phyloP scores from a whole-genome alignment of 2,888 invertebrate species.

The Psylliodes chrysocephalus region DNA sequence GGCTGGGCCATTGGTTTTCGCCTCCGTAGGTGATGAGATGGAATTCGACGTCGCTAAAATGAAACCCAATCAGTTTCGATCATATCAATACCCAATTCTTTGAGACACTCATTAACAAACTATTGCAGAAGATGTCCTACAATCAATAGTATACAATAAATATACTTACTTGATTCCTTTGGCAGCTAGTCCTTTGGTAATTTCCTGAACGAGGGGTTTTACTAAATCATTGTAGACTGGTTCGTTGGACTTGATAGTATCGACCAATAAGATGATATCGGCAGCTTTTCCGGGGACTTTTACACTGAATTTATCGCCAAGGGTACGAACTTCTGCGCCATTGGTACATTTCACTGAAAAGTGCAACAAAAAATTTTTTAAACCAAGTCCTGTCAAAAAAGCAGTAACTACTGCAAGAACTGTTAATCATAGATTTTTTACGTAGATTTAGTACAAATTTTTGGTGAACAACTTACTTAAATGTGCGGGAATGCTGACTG shows the following conservation, averaged over 20 bases:
- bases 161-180: constrained; percentile 72
- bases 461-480: constrained; percentile 72
- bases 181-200: constrained; percentile 70
- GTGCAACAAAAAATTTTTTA: neutral
- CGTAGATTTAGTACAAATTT: too few species aligned
- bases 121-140: neutral
- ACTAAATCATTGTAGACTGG: constrained; percentile 72
- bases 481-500: constrained; percentile 71
- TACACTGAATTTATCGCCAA: constrained; percentile 74
- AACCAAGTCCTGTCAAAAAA: too few species aligned
- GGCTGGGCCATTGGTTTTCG: constrained; percentile 67
- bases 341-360: constrained; percentile 61
- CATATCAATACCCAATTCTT: too few species aligned
- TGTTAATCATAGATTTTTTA: too few species aligned
- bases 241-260: constrained; percentile 72
- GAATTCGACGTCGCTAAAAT: constrained; percentile 69
- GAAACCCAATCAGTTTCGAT: too few species aligned
- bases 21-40: constrained; percentile 71
- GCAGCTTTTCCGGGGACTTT: constrained; percentile 79
- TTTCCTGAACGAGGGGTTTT: constrained; percentile 70
- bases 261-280: constrained; percentile 83
- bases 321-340: constrained; percentile 61
- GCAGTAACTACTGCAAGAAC: too few species aligned
- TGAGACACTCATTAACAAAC: too few species aligned
- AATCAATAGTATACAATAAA: neutral